phyloP scores from a whole-genome alignment of 2,888 invertebrate genomes.

The Amaurobius ferox region DNA sequence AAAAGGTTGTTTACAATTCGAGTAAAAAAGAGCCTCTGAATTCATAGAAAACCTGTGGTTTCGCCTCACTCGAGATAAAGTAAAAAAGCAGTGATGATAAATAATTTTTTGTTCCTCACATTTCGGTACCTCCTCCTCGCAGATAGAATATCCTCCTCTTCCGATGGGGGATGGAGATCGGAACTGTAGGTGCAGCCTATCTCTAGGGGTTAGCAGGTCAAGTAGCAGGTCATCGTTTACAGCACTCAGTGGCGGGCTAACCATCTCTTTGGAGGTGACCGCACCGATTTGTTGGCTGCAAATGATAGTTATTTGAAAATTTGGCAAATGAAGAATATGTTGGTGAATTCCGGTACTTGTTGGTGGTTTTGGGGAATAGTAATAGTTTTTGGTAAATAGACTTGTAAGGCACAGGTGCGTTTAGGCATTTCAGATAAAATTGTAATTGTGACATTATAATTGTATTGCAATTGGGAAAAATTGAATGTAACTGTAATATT shows the following conservation, averaged over 20 bases:
- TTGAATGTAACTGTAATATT: no score
- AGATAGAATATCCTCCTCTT: not conserved
- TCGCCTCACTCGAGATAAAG: not conserved
- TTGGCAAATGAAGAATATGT: not conserved
- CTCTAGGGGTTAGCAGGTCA: not conserved
- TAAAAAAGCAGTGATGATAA: not conserved
- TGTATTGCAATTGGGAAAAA: no score
- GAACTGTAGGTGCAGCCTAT: not conserved
- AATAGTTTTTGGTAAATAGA: no score
- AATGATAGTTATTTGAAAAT: not conserved
- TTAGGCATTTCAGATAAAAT: no score
- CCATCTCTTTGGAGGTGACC: conserved; percentile 23
- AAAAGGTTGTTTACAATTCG: conserved; percentile 1
- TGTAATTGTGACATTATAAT: no score
- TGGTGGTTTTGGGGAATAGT: not conserved
- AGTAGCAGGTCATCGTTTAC: conserved; percentile 42
- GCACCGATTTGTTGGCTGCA: conserved; percentile 2
- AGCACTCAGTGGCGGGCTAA: conserved; percentile 43
- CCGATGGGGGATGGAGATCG: not conserved
- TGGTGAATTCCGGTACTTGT: not conserved
- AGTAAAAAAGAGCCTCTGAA: not conserved
- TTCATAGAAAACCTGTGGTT: conserved; percentile 14
- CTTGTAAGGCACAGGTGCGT: no score
- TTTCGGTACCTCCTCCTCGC: not conserved
- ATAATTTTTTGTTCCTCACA: no score